A percentile compares a stretch with the other conserved stretches of the same genome.
phyloP scores from a whole-genome alignment of 2,888 invertebrate species.

The Athalia rosae region DNA sequence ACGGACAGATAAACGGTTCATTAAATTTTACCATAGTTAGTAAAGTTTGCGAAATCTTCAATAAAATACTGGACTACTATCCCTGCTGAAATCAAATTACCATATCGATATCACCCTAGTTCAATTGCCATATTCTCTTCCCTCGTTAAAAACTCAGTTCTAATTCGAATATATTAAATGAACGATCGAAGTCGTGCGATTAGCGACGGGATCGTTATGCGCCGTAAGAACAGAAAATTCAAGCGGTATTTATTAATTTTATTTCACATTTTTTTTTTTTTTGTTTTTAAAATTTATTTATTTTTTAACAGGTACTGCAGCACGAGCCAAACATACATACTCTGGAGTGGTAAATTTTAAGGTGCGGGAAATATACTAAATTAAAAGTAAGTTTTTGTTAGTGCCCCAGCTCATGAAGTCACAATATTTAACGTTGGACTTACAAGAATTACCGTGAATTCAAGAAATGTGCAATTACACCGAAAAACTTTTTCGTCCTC shows the following conservation, averaged over 20 bases:
- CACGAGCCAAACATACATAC: no score
- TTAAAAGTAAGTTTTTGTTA: constrained; percentile 20
- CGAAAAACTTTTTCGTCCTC: constrained; percentile 57
- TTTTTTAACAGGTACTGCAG: no score
- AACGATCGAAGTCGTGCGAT: background rate
- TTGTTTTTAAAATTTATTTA: no score
- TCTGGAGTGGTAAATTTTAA: constrained; percentile 10
- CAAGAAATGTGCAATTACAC: constrained; percentile 59
- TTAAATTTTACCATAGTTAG: constrained; percentile 14
- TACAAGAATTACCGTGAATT: constrained; percentile 33
- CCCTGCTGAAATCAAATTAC: background rate
- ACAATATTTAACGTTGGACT: constrained; percentile 38
- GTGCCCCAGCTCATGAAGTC: constrained; percentile 21
- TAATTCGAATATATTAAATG: background rate
- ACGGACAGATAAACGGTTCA: constrained; percentile 28
- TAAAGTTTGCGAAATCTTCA: constrained; percentile 10
- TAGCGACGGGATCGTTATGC: no score
- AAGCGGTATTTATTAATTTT: no score
- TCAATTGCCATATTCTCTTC: background rate
- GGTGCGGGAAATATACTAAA: constrained; percentile 30
- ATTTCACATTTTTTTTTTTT: no score
- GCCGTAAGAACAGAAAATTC: no score
- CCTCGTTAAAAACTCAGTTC: constrained; percentile 16
- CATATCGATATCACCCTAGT: background rate
- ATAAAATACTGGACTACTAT: constrained; percentile 7